Percentiles rank a stretch among this genome's conserved stretches.
Conservation (phyloP, 2,797 vertebrate species). For the Xenops minutus region DNA sequence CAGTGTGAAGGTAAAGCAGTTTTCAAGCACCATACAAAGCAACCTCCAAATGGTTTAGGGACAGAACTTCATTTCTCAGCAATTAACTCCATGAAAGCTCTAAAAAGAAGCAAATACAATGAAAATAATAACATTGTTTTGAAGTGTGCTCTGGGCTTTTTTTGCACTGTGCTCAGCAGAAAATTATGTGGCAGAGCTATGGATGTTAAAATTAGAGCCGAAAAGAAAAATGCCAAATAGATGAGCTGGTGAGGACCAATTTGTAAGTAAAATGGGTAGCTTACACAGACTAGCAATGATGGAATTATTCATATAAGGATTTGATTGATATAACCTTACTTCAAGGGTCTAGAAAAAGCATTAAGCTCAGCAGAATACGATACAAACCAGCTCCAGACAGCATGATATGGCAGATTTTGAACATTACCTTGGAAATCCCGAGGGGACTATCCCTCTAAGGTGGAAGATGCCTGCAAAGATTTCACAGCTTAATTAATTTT, state of each 20-base stretch:
- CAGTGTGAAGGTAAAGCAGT: not conserved
- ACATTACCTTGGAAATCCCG: not conserved
- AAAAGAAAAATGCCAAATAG: constrained; percentile 20
- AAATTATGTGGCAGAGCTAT: not conserved
- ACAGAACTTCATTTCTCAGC: not conserved
- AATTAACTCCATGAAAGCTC: not conserved
- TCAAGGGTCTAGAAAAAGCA: constrained; percentile 24
- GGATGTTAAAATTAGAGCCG: constrained; percentile 19
- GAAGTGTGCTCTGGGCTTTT: not conserved
- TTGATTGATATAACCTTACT: constrained; percentile 14
- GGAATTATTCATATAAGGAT: constrained; percentile 1
- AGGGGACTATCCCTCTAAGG: constrained; percentile 21
- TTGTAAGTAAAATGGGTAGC: constrained; percentile 28
- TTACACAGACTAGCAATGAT: constrained; percentile 8
- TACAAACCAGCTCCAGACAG: not conserved
- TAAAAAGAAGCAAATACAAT: not conserved
- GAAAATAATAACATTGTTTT: not conserved
- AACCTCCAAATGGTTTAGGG: not conserved
- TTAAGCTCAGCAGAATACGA: constrained; percentile 14
- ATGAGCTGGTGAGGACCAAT: constrained; percentile 6
- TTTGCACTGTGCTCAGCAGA: not conserved
- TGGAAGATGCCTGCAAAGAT: constrained; percentile 32
- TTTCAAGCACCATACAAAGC: not conserved
- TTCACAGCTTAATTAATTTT: constrained; percentile 33
- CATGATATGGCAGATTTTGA: constrained; percentile 22